Evolutionary conservation across 2,888 invertebrate species (phyloP).

Genomic region (Anodontia alba): DNA sequence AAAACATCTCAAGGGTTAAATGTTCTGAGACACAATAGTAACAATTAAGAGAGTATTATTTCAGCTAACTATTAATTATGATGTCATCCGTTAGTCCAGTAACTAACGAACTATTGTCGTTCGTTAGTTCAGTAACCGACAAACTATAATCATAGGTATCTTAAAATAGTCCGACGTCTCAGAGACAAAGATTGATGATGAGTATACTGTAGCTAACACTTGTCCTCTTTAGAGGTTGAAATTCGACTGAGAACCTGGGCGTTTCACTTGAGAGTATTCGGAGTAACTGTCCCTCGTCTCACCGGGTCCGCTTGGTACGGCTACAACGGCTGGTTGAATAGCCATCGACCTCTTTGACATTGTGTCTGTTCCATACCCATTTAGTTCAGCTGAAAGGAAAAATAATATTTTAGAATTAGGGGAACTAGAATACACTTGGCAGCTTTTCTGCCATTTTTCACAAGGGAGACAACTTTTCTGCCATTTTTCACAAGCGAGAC

Average conservation of each 20-base stretch:
- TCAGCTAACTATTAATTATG: not conserved
- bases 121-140: not conserved
- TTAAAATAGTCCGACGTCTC: not conserved
- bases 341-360: constrained; percentile 76
- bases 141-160: not conserved
- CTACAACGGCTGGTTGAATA: constrained; percentile 75
- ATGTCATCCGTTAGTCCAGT: not conserved
- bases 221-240: constrained; percentile 71
- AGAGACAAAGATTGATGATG: not conserved
- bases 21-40: not conserved
- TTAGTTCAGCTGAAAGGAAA: constrained; percentile 77
- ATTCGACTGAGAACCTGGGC: constrained; percentile 50
- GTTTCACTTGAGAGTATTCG: constrained; percentile 72
- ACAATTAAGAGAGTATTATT: constrained; percentile 9
- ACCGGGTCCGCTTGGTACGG: constrained; percentile 61
- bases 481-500: too few species aligned
- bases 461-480: too few species aligned
- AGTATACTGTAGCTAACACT: not conserved
- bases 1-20: too few species aligned
- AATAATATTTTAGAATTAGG: not conserved
- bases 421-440: too few species aligned
- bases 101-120: not conserved
- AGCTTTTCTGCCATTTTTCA: too few species aligned
- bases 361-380: constrained; percentile 77
- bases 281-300: constrained; percentile 65